A percentile compares a stretch with the other conserved stretches of the same genome.
phyloP scores from a whole-genome alignment of 2,797 vertebrate genomes.

The Macroramphosus scolopax region DNA sequence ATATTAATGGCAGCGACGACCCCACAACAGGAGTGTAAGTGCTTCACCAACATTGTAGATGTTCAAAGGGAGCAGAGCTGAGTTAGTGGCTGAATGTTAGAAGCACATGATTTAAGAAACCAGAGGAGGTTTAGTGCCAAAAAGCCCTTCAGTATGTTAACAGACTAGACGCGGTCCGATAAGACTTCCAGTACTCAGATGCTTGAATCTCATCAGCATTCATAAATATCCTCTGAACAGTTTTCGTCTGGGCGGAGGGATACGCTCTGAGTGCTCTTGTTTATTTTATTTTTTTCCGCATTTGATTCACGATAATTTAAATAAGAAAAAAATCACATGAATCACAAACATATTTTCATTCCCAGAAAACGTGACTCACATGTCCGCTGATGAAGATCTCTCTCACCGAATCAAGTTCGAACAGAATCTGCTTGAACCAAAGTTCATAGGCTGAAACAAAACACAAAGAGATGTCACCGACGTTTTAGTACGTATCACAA shows the following conservation, averaged over 20 bases:
- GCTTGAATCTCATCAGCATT: constrained; percentile 10
- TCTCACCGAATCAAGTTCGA: constrained; percentile 93
- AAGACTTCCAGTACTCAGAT: constrained; percentile 7
- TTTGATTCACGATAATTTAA: neutral
- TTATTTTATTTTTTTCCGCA: neutral
- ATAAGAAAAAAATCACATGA: neutral
- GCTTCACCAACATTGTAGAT: neutral
- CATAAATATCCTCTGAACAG: neutral
- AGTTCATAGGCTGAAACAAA: constrained; percentile 88
- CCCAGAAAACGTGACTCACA: constrained; percentile 81
- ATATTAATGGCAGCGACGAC: constrained; percentile 1
- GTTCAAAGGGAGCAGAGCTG: neutral
- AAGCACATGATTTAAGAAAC: constrained; percentile 11
- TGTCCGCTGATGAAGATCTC: constrained; percentile 91
- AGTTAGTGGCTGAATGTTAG: neutral
- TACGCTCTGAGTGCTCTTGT: too few species aligned
- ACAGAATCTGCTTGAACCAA: constrained; percentile 98
- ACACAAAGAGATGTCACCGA: too few species aligned
- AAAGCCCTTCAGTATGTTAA: constrained; percentile 2
- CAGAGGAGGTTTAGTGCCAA: constrained; percentile 31
- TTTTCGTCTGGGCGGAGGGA: too few species aligned
- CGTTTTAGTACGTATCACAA: too few species aligned
- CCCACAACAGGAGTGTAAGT: constrained; percentile 2
- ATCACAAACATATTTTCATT: too few species aligned
- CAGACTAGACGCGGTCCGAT: constrained; percentile 6